Evolutionary conservation across 2,113 vertebrate genomes (phyloP), one percentile per base, ranked within the genome.

Genomic region (Elephas maximus): DNA sequence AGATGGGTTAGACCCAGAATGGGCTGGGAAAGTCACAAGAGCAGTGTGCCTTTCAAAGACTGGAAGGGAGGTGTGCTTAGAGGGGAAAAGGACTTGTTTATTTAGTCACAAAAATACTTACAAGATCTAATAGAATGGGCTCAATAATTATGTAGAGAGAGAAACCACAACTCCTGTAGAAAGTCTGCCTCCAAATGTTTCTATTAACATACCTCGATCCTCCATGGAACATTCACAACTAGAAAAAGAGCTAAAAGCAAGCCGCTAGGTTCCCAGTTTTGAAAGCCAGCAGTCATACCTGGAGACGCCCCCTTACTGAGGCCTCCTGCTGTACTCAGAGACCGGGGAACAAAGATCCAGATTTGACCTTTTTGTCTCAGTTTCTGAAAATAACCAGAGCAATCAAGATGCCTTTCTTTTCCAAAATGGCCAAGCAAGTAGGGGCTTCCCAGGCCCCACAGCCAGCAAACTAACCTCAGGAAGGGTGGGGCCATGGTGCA

Each of bases 101-200:
- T 2, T 62, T 12, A 18, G 41, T 51, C 81, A 85, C 2, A 15
- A 86, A 85, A 67, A 45, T 0, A 20, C 10, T 51, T 37, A 37
- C 37, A 37, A 37, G 41, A 12, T 5, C 65, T 28, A 37, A 9
- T 0, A 23, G 23, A 37, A 67, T 0, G n/a, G 63, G 73, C 73
- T 6, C 4, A 0, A 20, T 28, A 17, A n/a, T 9, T 0, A 5
- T 0, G 6, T 0, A 1, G 4, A 30, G 65, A 83, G 57, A 41
- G 48, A 48, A 11, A 8, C 9, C 15, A 0, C 10, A 48, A 48
- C 10, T 33, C 11, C 74, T 21, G 2, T 37, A 12, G 1, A 5
- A 33, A 1, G 33, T 5, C 9, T 10, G 48, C 76, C 62, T 80
- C 37, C 15, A 37, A 17, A 30, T 6, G 17, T 5, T 28, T 30